phyloP scores from a whole-genome alignment of 2,113 vertebrate species.

The Zingel zingel region DNA sequence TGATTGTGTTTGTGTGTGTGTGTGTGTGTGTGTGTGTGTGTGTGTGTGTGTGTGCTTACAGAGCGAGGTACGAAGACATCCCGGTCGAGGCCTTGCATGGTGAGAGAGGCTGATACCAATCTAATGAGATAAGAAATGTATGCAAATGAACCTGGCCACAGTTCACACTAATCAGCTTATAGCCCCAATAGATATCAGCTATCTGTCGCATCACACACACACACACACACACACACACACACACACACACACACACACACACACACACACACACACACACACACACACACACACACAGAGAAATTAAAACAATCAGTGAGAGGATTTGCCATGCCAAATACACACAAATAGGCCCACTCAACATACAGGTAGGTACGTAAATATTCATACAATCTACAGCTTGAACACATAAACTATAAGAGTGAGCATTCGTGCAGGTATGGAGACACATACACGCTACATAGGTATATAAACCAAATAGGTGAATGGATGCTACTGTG shows the following conservation, averaged over 20 bases:
- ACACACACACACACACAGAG: constrained; percentile 22
- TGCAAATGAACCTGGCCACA: constrained; percentile 87
- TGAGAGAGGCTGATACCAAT: constrained; percentile 84
- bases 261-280: constrained; percentile 20
- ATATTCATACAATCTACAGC: constrained; percentile 10
- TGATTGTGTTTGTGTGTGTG: constrained; percentile 42
- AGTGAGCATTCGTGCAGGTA: background rate
- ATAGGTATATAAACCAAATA: constrained; percentile 3
- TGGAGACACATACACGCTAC: background rate
- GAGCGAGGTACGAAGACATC: constrained; percentile 74
- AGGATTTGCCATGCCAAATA: constrained; percentile 62
- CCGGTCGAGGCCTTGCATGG: constrained; percentile 79
- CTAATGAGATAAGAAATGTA: constrained; percentile 87
- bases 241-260: constrained; percentile 19
- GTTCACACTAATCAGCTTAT: constrained; percentile 87
- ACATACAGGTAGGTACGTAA: background rate
- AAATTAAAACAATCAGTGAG: constrained; percentile 68
- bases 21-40: constrained; percentile 31
- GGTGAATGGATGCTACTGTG: constrained; percentile 29
- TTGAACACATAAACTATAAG: background rate
- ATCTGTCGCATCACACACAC: constrained; percentile 73
- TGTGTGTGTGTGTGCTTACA: constrained; percentile 31
- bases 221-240: constrained; percentile 12
- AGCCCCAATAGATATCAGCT: constrained; percentile 84
- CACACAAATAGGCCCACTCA: constrained; percentile 37